Percentiles rank a stretch among this genome's conserved stretches.
phyloP scores from a whole-genome alignment of 2,888 invertebrate species.

The Lobophora halterata region DNA sequence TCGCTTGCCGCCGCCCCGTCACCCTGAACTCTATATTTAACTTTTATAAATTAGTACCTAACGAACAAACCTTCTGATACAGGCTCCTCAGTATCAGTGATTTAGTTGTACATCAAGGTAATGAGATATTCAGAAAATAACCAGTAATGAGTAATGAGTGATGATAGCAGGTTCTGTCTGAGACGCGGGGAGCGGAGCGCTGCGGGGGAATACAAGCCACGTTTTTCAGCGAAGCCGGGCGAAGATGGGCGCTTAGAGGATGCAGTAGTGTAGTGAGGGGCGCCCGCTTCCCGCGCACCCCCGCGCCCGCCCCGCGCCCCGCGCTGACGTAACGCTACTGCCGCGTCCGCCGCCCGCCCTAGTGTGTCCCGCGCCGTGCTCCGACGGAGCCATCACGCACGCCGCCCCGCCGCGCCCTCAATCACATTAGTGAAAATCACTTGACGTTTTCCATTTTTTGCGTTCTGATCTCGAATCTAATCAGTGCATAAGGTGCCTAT shows the following conservation, averaged over 20 bases:
- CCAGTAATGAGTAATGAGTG: conserved; percentile 54
- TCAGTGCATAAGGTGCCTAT: conserved; percentile 68
- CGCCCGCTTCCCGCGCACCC: conserved; percentile 36
- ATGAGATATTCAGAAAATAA: conserved; percentile 54
- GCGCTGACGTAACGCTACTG: conserved; percentile 78
- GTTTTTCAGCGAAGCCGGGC: conserved; percentile 65
- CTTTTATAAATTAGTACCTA: conserved; percentile 17
- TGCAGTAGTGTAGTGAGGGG: conserved; percentile 77
- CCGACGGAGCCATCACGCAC: conserved; percentile 63
- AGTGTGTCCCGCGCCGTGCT: conserved; percentile 78
- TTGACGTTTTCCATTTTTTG: conserved; percentile 71
- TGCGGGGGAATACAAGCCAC: conserved; percentile 61
- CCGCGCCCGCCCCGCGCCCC: conserved; percentile 48
- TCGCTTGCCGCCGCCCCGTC: no score
- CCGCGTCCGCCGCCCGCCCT: conserved; percentile 74
- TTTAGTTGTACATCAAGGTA: conserved; percentile 41
- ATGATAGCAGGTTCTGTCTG: conserved; percentile 42
- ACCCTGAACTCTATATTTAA: conserved; percentile 14
- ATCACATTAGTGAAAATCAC: conserved; percentile 68
- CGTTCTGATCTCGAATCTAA: conserved; percentile 60
- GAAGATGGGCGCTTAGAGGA: conserved; percentile 70
- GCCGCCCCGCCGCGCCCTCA: conserved; percentile 65
- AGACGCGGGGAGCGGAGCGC: conserved; percentile 38
- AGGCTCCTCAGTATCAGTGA: conserved; percentile 19
- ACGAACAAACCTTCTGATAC: conserved; percentile 19